Evolutionary conservation across 2,888 invertebrate genomes (phyloP).

Genomic region (Bombyx huttoni): DNA sequence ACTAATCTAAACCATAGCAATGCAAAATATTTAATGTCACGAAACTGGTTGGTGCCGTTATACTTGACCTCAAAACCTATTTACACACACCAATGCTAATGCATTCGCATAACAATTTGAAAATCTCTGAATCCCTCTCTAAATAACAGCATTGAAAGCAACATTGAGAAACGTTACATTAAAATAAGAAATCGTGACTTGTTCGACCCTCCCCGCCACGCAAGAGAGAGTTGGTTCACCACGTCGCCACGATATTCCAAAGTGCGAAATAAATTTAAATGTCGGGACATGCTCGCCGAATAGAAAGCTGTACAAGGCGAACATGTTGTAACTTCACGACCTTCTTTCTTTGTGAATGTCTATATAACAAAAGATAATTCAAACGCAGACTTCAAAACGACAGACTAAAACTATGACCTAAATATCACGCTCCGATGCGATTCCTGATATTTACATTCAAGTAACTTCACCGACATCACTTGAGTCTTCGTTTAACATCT

Average conservation of each 20-base stretch:
- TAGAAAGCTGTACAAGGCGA: conserved; percentile 70
- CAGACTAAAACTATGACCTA: conserved; percentile 49
- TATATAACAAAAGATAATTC: conserved; percentile 58
- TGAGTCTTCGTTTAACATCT: conserved; percentile 28
- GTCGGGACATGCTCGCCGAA: conserved; percentile 63
- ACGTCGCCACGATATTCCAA: conserved; percentile 43
- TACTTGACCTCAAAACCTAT: conserved; percentile 55
- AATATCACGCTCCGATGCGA: conserved; percentile 55
- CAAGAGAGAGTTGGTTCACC: conserved; percentile 53
- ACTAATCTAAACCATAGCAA: conserved; percentile 15
- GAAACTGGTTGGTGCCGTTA: conserved; percentile 44
- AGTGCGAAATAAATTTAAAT: conserved; percentile 67
- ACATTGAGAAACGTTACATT: conserved; percentile 31
- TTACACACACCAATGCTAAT: conserved; percentile 27
- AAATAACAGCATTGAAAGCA: conserved; percentile 45
- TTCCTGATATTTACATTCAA: conserved; percentile 37
- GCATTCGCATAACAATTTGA: conserved; percentile 28
- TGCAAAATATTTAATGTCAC: conserved; percentile 30
- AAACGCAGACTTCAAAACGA: conserved; percentile 40
- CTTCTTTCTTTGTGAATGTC: conserved; percentile 56
- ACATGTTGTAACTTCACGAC: conserved; percentile 63
- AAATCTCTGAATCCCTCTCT: conserved; percentile 19
- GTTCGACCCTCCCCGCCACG: conserved; percentile 55
- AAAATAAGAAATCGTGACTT: conserved; percentile 59
- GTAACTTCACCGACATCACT: conserved; percentile 25